Base-by-base conservation (phyloP, 2,113 vertebrate genomes). In the Corydoras sp. region DNA sequence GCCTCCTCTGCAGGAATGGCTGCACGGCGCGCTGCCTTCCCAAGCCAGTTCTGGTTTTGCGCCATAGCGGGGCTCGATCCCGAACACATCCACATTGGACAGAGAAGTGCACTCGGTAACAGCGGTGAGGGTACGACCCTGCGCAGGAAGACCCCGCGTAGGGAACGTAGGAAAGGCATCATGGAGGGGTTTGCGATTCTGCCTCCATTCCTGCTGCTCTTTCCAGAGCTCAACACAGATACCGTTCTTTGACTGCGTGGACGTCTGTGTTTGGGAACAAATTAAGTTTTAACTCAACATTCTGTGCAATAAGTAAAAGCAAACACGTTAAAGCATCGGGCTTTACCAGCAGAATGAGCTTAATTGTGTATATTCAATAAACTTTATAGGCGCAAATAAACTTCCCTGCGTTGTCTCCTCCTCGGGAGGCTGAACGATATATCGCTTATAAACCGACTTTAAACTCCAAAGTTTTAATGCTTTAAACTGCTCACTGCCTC, bases 1-100 rank as follows among this genome's bases (percentile, higher is more conserved):
- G 68, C 54, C 55, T 4, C 12, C 14, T 35, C 3, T 56, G 58
- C 63, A 66, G 56, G 58, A 32, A 63, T 62, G 62, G 35, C 58
- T 74, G 12, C 43, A 63, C 7, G 43, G 7, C 32, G 31, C 18
- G 2, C 53, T 68, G 65, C 31, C 18, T 67, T 53, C 1, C 13
- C 54, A 56, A n/a, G 8, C 4, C 49, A 2, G 13, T 58, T 14
- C 18, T 59, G 55, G 14, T 49, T 68, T 68, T 50, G 43, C 35
- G 56, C 13, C 43, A 48, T 48, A 58, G 3, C 11, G 11, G 10
- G 30, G n/a, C 18, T 67, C 53, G 15, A 11, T 59, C 55, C 66
- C 35, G 13, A 14, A 59, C 14, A 4, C 12, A 8, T 10, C 10
- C 2, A 2, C 9, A 4, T 30, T 10, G 67, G 1, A 7, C 0